Evolutionary conservation across 2,113 vertebrate genomes (phyloP).

Genomic region (Scortum barcoo): DNA sequence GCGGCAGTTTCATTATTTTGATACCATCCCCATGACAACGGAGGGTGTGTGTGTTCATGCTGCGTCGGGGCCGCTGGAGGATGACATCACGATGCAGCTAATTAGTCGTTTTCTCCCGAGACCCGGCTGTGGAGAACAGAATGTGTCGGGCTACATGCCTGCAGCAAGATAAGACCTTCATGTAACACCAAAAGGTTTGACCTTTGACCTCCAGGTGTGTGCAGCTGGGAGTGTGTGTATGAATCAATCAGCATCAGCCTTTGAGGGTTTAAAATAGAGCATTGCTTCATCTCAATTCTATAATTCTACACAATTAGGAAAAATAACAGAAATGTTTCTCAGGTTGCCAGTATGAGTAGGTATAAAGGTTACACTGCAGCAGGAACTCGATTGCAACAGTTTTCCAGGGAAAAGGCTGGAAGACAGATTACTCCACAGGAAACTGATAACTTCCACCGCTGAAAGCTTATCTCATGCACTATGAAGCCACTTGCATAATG

Average conservation of each 20-base stretch:
- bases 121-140: conserved; percentile 28
- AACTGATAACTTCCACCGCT: conserved; percentile 50
- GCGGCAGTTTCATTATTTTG: conserved; percentile 32
- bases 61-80: background rate
- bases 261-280: background rate
- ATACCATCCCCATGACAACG: conserved; percentile 49
- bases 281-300: background rate
- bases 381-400: conserved; percentile 5
- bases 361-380: conserved; percentile 14
- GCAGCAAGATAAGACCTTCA: conserved; percentile 3
- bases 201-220: conserved; percentile 26
- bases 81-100: conserved; percentile 48
- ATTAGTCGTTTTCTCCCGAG: conserved; percentile 30
- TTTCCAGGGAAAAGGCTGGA: conserved; percentile 37
- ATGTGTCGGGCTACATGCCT: conserved; percentile 10
- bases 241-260: background rate
- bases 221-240: background rate
- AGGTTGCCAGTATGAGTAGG: background rate
- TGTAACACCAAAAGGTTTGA: background rate
- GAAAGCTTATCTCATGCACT: conserved; percentile 38
- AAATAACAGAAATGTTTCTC: background rate
- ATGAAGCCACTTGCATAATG: conserved; percentile 44
- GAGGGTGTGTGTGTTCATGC: conserved; percentile 29
- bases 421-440: conserved; percentile 38
- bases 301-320: background rate